Base-by-base conservation (phyloP, 2,888 invertebrate genomes). In the Drosophila neotestacea region DNA sequence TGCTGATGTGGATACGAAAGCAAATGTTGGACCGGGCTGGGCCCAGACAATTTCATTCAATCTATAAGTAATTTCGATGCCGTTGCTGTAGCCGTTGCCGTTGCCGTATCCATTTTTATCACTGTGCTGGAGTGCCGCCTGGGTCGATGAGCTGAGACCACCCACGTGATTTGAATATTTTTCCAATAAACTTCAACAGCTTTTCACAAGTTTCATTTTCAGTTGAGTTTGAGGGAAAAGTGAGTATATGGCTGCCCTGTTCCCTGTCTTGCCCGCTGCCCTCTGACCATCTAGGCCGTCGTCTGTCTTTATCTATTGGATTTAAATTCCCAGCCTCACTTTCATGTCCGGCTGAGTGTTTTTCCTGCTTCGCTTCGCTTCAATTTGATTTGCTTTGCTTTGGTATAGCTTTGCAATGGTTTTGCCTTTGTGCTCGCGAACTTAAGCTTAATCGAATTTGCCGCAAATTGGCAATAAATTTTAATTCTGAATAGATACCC, bases 111-210 rank as follows among this genome's bases (percentile, higher is more conserved):
- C 22, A 22, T 22, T 85, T 84, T 88, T 88, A 87, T 87, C 88
- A 81, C 82, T 70, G 69, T 58, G 71, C 60, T 55, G 51, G 42
- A 50, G 55, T 72, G 56, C 44, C 28, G 56, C 6, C 68, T 48
- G 42, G 65, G 75, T 55, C 81, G 74, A 76, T 76, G 78, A 66
- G 79, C 76, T 85, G 82, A 82, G 83, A 77, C 83, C 90, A 85
- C 84, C 90, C 82, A 88, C 79, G 90, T 89, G 89, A 90, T 89
- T 89, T 89, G 88, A 89, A 89, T 89, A 89, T 89, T 89, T 90
- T 89, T 89, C 85, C 88, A 83, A 87, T 88, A 89, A 89, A 89
- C 85, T 86, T 86, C 88, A 86, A 86, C 85, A 89, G 89, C 86
- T 88, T 88, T 85, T 88, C 88, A 89, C 55, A 77, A 65, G 60